A percentile compares a stretch with the other conserved stretches of the same genome.
These are phyloP conservation scores for Colinus virginianus DNA, from an alignment of 2,113 vertebrate genomes.

Conservation along the genomic window DNA sequence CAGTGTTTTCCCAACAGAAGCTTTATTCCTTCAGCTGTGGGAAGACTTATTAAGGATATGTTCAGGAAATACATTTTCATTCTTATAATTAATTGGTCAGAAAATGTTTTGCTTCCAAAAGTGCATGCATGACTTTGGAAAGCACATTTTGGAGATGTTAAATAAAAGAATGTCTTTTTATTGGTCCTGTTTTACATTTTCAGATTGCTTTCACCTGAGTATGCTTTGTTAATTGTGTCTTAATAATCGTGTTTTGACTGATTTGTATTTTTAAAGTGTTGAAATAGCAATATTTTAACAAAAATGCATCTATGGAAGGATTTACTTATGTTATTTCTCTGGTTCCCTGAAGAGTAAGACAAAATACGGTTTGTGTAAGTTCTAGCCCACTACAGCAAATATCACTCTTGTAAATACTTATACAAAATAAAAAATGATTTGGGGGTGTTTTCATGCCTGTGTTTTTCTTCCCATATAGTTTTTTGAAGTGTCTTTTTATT, in stretches of 20 bases:
- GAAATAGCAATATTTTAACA: conserved; percentile 3
- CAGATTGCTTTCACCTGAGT: not conserved
- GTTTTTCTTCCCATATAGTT: conserved; percentile 13
- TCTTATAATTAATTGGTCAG: not conserved
- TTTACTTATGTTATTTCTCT: conserved; percentile 27
- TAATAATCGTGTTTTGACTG: conserved; percentile 30
- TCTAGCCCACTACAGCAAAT: conserved; percentile 21
- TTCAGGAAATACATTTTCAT: not conserved
- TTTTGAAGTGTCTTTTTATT: conserved; percentile 58
- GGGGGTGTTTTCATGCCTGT: conserved; percentile 1
- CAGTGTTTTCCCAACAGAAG: not conserved
- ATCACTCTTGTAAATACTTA: conserved; percentile 54
- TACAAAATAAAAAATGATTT: conserved; percentile 68
- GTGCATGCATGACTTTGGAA: not conserved
- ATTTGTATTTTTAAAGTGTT: not conserved
- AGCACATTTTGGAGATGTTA: not conserved
- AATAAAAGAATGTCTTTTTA: not conserved
- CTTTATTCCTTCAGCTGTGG: not conserved
- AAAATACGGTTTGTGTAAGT: conserved; percentile 49
- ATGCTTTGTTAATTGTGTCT: not conserved
- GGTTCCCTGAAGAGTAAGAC: conserved; percentile 38
- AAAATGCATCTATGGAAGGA: not conserved
- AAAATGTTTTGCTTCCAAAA: not conserved
- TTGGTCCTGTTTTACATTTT: not conserved
- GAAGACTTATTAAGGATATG: not conserved